Evolutionary conservation across 2,797 vertebrate species (phyloP), one percentile per base, ranked within the genome.

Genomic region (Tachyglossus aculeatus): DNA sequence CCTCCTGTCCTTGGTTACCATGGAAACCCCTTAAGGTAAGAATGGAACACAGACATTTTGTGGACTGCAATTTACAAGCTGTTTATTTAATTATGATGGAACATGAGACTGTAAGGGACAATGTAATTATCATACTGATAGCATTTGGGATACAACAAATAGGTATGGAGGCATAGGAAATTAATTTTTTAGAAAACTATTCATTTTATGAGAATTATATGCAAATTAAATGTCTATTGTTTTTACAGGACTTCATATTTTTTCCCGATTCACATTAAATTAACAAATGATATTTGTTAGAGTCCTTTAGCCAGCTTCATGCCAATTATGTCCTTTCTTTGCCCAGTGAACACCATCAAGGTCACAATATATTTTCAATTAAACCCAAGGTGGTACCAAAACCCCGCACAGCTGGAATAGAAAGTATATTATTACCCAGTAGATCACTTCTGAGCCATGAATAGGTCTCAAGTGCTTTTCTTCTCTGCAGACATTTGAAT

Each of bases 21-120:
- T 95, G 92, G 92, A 91, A 95, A 95, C 93, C 77, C 74, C 84
- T 90, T 88, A 91, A 93, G 85, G 88, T 91, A 89, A 82, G 81
- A 89, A 73, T 52, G 27, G 76, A 89, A 86, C 59, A 76, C 43
- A 77, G 67, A 83, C 67, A 79, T 86, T 88, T 88, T 85, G 79
- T 78, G 84, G 78, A 80, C 84, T 84, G 64, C 67, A 81, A 66
- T 90, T 90, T 88, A 85, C 79, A 88, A 86, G 87, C 83, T 88
- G 81, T 86, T 90, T 90, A 89, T 90, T 90, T 92, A 91, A 90
- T 92, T 89, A 87, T 84, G 80, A 86, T 90, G 80, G 82, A 87
- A 87, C 82, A 83, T 71, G 77, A 85, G 80, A 79, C 68, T 78
- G 78, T 82, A 86, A 88, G 82, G 64, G 68, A 76, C 74, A 88